Percentiles rank a stretch among this genome's conserved stretches.
These are phyloP conservation scores for Gryllus longicercus DNA, from an alignment of 2,888 invertebrate genomes.

Conservation along the genomic window DNA sequence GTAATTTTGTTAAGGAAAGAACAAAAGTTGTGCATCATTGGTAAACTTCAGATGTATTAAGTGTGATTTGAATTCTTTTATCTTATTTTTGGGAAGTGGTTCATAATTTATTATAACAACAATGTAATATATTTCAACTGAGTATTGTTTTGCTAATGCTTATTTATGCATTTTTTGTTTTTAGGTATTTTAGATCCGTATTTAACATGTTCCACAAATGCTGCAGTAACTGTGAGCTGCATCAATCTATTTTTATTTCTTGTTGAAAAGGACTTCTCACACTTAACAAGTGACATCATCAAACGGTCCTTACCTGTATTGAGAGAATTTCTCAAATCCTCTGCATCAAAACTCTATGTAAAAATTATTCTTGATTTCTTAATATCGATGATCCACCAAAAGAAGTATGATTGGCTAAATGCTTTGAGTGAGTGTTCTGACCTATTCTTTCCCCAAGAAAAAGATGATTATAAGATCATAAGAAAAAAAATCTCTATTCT, in stretches of 20 bases:
- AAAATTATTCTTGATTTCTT: constrained; percentile 33
- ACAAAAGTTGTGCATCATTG: too few relatives aligned
- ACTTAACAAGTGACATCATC: constrained; percentile 35
- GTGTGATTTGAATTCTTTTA: too few relatives aligned
- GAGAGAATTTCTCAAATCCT: constrained; percentile 27
- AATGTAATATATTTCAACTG: too few relatives aligned
- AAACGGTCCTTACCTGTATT: constrained; percentile 31
- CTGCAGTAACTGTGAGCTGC: constrained; percentile 37
- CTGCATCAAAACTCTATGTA: constrained; percentile 43
- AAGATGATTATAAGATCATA: not conserved
- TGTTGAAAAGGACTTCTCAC: constrained; percentile 29
- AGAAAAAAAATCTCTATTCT: constrained; percentile 25
- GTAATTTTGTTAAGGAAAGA: too few relatives aligned
- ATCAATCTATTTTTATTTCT: constrained; percentile 35
- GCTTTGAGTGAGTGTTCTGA: constrained; percentile 25
- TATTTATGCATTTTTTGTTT: constrained; percentile 5
- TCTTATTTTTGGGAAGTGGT: too few relatives aligned
- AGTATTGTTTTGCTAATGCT: too few relatives aligned
- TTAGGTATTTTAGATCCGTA: constrained; percentile 36
- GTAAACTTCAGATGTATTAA: too few relatives aligned
- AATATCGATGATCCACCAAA: not conserved
- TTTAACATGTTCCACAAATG: constrained; percentile 33
- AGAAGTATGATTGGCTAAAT: constrained; percentile 27
- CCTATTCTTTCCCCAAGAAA: constrained; percentile 30
- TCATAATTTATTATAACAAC: too few relatives aligned